Evolutionary conservation across 30 jellyfish, hydroid and myxozoan genomes (phyloP).

Genomic region (Sanderia malayensis): DNA sequence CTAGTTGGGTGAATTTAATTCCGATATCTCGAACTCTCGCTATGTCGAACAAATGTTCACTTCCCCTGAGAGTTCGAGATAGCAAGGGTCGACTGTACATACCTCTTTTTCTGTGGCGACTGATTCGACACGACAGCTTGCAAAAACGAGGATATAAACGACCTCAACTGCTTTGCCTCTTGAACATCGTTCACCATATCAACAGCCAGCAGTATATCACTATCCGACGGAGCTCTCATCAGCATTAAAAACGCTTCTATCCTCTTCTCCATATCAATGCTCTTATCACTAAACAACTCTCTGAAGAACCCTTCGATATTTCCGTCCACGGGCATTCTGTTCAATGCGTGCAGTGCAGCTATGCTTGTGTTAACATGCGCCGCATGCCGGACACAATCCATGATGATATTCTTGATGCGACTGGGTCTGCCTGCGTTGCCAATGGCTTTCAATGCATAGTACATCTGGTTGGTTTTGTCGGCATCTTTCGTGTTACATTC

Average conservation of each 20-base stretch:
- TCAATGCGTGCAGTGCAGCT: constrained; percentile 88
- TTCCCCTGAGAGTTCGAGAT: too few relatives aligned
- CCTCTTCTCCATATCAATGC: constrained; percentile 75
- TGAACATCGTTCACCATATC: constrained; percentile 84
- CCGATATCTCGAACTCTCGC: too few relatives aligned
- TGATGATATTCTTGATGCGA: constrained; percentile 59
- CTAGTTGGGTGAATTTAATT: too few relatives aligned
- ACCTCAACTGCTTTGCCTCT: constrained; percentile 86
- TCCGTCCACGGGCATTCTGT: constrained; percentile 62
- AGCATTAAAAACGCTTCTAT: constrained; percentile 73
- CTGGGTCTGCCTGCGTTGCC: constrained; percentile 94
- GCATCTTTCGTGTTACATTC: constrained; percentile 58
- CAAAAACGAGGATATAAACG: constrained; percentile 71
- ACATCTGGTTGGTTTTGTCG: constrained; percentile 44
- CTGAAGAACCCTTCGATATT: constrained; percentile 31
- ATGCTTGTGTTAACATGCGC: constrained; percentile 64
- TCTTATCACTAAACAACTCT: constrained; percentile 67
- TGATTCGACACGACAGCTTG: constrained; percentile 32
- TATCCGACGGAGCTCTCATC: constrained; percentile 70
- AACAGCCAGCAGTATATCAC: constrained; percentile 56
- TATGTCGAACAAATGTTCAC: too few relatives aligned
- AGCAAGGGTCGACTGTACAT: too few relatives aligned
- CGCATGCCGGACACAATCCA: constrained; percentile 86
- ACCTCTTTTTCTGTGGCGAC: constrained; percentile 72
- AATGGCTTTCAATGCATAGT: constrained; percentile 85